Evolutionary conservation across 2,113 vertebrate species (phyloP), one percentile per base, ranked within the genome.

Genomic region (Pogonocichla stellata): DNA sequence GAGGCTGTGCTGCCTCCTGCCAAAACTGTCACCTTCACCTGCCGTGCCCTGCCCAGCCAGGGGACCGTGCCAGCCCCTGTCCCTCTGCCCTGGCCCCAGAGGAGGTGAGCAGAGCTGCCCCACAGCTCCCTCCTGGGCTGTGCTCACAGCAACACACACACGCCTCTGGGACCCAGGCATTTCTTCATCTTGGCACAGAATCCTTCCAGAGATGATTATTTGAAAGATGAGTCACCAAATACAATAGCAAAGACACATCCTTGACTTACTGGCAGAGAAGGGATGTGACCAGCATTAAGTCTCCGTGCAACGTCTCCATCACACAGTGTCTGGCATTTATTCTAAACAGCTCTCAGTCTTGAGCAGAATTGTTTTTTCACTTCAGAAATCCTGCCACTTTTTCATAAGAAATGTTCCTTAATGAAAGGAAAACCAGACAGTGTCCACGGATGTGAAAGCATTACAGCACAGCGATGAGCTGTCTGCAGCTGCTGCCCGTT

Each of bases 281-380:
- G 69, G 95, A 96, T 96, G 96, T 96, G 96, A 97, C 93, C 96
- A 93, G 96, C 96, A 96, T 96, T 93, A 91, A 96, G 90, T 89
- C 88, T 94, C 91, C 28, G 4, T 72, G 86, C 92, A 84, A 89
- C 24, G 83, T 91, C 96, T 96, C 96, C 96, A 96, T 96, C 95
- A 92, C 91, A 92, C 77, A 67, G 82, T 85, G 90, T 94, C 96
- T 96, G 96, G 93, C 62, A 0, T 89, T 93, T 92, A 96, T 91
- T 96, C 93, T 93, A 97, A 96, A 81, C 86, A 91, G 90, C 95
- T 92, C 65, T 94, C 92, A 50, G 94, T 93, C 90, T 90, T 78
- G 85, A 78, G 64, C 61, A 56, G 87, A 62, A 86, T 67, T 92
- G 64, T 58, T 85, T 88, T 92, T 90, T 93, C 82, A 83, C 72